These are phyloP conservation scores for Spodoptera littoralis DNA, from an alignment of 2,888 invertebrate genomes.

Conservation along the genomic window DNA sequence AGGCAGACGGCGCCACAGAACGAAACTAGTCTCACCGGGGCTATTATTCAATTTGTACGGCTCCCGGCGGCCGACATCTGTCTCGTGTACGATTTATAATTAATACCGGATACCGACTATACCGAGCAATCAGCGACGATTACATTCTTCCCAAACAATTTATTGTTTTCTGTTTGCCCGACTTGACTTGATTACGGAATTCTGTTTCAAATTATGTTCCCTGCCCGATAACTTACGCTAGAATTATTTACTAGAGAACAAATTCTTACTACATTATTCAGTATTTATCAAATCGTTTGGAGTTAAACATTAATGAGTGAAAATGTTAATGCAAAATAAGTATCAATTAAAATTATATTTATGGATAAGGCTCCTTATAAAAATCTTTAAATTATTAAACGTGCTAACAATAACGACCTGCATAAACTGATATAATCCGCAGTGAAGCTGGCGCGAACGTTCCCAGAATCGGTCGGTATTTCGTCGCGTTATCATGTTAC, in stretches of 20 bases:
- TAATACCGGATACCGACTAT: slow-evolving; percentile 30
- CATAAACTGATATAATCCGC: too few relatives aligned
- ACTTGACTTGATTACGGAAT: slow-evolving; percentile 13
- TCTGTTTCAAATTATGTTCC: slow-evolving; percentile 1
- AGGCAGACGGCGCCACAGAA: not conserved
- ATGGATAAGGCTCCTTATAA: too few relatives aligned
- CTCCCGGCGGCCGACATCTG: slow-evolving; percentile 35
- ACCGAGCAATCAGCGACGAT: slow-evolving; percentile 44
- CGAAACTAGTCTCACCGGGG: slow-evolving; percentile 42
- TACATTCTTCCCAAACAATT: slow-evolving; percentile 52
- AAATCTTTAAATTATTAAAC: too few relatives aligned
- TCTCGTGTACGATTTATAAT: slow-evolving; percentile 52
- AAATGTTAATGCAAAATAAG: too few relatives aligned
- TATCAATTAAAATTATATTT: too few relatives aligned
- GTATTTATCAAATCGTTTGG: too few relatives aligned
- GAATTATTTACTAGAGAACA: too few relatives aligned
- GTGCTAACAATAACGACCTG: too few relatives aligned
- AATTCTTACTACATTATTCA: too few relatives aligned
- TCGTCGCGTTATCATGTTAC: slow-evolving; percentile 51
- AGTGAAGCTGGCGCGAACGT: slow-evolving; percentile 23
- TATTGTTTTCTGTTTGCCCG: slow-evolving; percentile 32
- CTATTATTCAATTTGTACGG: slow-evolving; percentile 65
- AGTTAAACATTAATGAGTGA: too few relatives aligned
- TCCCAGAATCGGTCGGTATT: slow-evolving; percentile 48
- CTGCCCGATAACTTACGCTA: too few relatives aligned